Percentiles rank a stretch among this genome's conserved stretches.
Evolutionary conservation across 1,140 invertebrate genomes (phyloP).

Genomic region (Halictus rubicundus): DNA sequence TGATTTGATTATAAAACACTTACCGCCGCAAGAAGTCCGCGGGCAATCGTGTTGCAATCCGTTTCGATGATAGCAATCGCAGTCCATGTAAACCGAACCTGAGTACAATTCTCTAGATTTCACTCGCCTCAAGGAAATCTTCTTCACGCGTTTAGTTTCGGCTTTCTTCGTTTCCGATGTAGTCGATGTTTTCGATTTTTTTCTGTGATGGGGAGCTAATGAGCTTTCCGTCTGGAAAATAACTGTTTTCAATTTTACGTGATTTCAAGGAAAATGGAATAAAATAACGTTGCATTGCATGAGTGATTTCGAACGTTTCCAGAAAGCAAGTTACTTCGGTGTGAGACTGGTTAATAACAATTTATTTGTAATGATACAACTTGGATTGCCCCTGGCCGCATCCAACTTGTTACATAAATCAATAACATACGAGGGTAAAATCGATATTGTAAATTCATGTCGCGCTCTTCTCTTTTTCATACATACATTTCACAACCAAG

Average conservation of each 20-base stretch:
- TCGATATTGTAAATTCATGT: no score
- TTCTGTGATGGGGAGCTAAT: not conserved
- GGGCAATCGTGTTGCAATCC: slow-evolving; percentile 87
- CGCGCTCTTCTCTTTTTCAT: no score
- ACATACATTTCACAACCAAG: no score
- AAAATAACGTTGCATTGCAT: no score
- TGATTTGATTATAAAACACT: slow-evolving; percentile 55
- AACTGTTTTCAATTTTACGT: not conserved
- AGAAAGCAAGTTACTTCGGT: no score
- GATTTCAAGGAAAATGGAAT: no score
- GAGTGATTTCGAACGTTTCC: no score
- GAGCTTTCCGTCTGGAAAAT: not conserved
- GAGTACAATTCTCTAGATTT: slow-evolving; percentile 84
- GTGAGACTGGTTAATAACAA: no score
- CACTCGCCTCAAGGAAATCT: slow-evolving; percentile 59
- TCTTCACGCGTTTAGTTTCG: not conserved
- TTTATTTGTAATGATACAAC: no score
- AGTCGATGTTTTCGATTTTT: not conserved
- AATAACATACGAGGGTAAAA: no score
- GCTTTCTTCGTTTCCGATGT: not conserved
- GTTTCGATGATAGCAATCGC: slow-evolving; percentile 86
- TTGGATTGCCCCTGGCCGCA: no score
- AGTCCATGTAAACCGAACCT: slow-evolving; percentile 84
- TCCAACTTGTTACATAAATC: no score
- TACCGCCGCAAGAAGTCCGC: slow-evolving; percentile 83